Evolutionary conservation across 2,797 vertebrate species (phyloP), one percentile per base, ranked within the genome.

Genomic region (Peromyscus nudipes): DNA sequence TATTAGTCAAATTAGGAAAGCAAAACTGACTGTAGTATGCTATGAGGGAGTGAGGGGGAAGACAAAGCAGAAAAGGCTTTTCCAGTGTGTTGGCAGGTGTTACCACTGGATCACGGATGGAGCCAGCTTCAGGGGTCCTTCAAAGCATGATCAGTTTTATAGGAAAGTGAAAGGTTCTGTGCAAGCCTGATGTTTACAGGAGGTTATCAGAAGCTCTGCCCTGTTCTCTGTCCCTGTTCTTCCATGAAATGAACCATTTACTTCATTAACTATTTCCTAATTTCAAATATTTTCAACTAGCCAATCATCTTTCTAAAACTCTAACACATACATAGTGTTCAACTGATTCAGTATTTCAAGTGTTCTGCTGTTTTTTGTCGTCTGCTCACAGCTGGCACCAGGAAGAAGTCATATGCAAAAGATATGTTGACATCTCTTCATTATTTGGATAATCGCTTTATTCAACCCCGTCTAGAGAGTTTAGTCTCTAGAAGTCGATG

Each of bases 381-480:
- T 90, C 25, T 21, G 43, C 60, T 97, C n/a, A 96, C 95, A 99
- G 99, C 98, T 93, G 99, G 99, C 62, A 98, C 96, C 13, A 98
- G 99, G 83, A 98, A 97, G 49, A 99, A 99, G 96, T 98, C 97
- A 13, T 99, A 99, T 37, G 99, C 99, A 0, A 96, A 97, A 88
- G 98, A 99, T 62, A 99, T 99, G 98, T 96, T 99, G 97, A 98
- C 97, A 3, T 99, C 99, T 0, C 98, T 99, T 93, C 95, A 98
- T 97, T 98, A 99, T 97, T 98, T 99, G 96, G 99, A 99, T n/a
- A 67, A 99, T 55, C 98, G 98, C 64, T 98, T 98, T 96, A 85
- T 99, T 98, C 98, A 98, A n/a, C 99, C 99, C 4, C 99, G 99
- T 69, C 98, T 99, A 67, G 99, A 99, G 79, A 99, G 98, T 83